Percentiles rank a stretch among this genome's conserved stretches.
These are phyloP conservation scores for Alitta virens DNA, from an alignment of 2,888 invertebrate genomes.

Conservation along the genomic window DNA sequence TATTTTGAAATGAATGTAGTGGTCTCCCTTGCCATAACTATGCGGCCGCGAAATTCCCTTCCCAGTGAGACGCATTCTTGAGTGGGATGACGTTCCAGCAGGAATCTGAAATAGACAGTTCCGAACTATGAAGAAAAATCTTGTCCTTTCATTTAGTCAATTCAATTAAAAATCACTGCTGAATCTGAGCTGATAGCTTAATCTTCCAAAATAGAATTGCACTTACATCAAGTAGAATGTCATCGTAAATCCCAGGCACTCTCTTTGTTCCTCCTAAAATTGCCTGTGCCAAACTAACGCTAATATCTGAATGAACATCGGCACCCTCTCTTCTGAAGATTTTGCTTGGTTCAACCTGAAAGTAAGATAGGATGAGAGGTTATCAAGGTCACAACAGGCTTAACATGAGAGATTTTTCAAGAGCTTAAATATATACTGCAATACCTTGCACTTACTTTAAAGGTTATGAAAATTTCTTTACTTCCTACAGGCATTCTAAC, in stretches of 20 bases:
- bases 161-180: too few relatives aligned
- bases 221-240: slow-evolving; percentile 80
- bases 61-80: slow-evolving; percentile 75
- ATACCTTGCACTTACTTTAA: slow-evolving; percentile 66
- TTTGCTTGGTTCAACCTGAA: slow-evolving; percentile 67
- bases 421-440: not conserved
- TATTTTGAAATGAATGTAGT: slow-evolving; percentile 81
- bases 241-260: slow-evolving; percentile 92
- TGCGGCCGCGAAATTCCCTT: slow-evolving; percentile 93
- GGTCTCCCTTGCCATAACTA: slow-evolving; percentile 89
- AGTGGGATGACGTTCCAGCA: slow-evolving; percentile 91
- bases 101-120: slow-evolving; percentile 76
- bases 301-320: slow-evolving; percentile 93
- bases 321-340: slow-evolving; percentile 91
- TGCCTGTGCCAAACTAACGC: slow-evolving; percentile 87
- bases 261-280: slow-evolving; percentile 88
- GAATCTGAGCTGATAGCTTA: too few relatives aligned
- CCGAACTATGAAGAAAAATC: too few relatives aligned
- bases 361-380: slow-evolving; percentile 5
- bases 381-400: too few relatives aligned
- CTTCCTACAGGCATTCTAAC: slow-evolving; percentile 91
- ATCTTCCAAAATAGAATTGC: too few relatives aligned
- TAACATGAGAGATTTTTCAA: too few relatives aligned
- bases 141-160: too few relatives aligned
- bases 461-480: slow-evolving; percentile 86